A percentile compares a stretch with the other conserved stretches of the same genome.
Evolutionary conservation across 2,113 vertebrate species (phyloP).

Genomic region (Dicerorhinus sumatrensis): DNA sequence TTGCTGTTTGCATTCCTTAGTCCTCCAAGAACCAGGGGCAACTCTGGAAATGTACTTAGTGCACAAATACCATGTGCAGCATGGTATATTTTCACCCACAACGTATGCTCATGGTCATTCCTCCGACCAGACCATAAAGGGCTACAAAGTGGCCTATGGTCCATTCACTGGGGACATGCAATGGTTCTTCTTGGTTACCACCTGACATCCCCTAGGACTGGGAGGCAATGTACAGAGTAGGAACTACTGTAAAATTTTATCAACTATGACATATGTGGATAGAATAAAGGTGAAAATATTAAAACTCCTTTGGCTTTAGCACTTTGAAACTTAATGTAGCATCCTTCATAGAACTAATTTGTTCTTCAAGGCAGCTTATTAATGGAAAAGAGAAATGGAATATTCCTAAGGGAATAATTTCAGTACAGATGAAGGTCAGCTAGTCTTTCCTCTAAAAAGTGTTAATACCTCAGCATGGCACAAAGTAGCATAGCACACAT

Average conservation of each 20-base stretch:
- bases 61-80: background rate
- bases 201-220: background rate
- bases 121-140: constrained; percentile 22
- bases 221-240: constrained; percentile 44
- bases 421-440: constrained; percentile 73
- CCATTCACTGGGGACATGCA: background rate
- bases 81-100: background rate
- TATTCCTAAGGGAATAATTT: constrained; percentile 73
- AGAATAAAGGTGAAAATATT: constrained; percentile 67
- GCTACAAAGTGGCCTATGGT: background rate
- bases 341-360: constrained; percentile 75
- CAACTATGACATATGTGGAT: constrained; percentile 50
- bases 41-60: constrained; percentile 35
- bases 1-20: background rate
- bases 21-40: background rate
- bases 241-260: constrained; percentile 75
- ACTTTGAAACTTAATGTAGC: constrained; percentile 75
- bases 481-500: background rate
- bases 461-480: constrained; percentile 12
- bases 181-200: background rate
- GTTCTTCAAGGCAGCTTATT: constrained; percentile 75
- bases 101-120: background rate
- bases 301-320: constrained; percentile 66
- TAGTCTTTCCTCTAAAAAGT: constrained; percentile 54
- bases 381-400: constrained; percentile 74